Conservation (phyloP, 2,113 vertebrate species). For the Alethe diademata region DNA sequence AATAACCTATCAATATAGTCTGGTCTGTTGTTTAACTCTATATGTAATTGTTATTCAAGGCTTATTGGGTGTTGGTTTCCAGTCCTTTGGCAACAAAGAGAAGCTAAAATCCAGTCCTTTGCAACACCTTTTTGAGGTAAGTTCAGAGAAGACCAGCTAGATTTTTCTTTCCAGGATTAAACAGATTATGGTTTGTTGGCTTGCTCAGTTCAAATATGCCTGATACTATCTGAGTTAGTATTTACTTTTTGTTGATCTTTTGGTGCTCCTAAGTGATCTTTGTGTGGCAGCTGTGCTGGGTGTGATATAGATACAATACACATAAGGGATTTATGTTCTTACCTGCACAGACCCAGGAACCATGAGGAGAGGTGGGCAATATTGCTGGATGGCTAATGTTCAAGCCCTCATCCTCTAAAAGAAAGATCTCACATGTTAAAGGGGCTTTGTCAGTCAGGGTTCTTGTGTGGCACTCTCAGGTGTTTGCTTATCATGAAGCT, state of each 20-base stretch:
- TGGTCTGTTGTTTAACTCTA: background rate
- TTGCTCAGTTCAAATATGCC: background rate
- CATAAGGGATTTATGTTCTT: background rate
- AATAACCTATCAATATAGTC: background rate
- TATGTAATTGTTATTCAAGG: conserved; percentile 74
- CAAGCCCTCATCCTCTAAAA: background rate
- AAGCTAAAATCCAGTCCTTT: conserved; percentile 87
- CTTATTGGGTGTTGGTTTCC: conserved; percentile 89
- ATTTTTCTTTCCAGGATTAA: background rate
- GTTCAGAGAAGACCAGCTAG: conserved; percentile 19
- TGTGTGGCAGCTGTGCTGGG: background rate
- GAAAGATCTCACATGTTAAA: background rate
- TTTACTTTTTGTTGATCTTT: background rate
- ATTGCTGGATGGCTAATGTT: background rate
- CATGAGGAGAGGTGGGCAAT: background rate
- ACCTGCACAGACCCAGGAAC: background rate
- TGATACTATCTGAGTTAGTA: background rate
- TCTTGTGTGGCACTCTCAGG: background rate
- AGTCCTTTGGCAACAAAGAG: conserved; percentile 83
- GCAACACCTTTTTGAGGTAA: conserved; percentile 95
- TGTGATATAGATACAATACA: background rate
- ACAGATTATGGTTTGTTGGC: background rate
- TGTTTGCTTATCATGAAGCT: background rate
- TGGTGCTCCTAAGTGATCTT: background rate
- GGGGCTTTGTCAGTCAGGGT: background rate